Evolutionary conservation across 2,888 invertebrate genomes (phyloP).

Genomic region (Synergus japonicus): DNA sequence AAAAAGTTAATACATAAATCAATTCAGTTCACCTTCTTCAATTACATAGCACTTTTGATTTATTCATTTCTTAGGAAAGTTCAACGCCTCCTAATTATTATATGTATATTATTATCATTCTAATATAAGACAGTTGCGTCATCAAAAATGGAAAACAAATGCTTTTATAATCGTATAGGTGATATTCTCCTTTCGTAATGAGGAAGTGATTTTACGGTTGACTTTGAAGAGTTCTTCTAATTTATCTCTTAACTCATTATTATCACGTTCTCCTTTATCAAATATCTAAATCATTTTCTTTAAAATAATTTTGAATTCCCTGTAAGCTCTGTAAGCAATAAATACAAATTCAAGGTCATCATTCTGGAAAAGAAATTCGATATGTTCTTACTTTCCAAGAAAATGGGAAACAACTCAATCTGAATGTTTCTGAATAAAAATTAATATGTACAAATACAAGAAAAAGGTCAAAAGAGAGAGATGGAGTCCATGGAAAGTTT

Average conservation of each 20-base stretch:
- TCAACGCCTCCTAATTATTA: neutral
- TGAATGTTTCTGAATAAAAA: no score
- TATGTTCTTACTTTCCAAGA: neutral
- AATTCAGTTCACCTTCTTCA: constrained; percentile 7
- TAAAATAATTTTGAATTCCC: neutral
- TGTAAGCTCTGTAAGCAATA: neutral
- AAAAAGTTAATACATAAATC: neutral
- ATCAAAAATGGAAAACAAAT: neutral
- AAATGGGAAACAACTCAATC: neutral
- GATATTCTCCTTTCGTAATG: no score
- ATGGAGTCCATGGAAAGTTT: neutral
- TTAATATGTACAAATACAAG: no score
- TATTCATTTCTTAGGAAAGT: neutral
- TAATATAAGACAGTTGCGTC: neutral
- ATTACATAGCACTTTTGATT: no score
- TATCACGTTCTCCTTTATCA: neutral
- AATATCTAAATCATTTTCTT: neutral
- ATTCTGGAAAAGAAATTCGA: neutral
- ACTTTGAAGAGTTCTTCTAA: neutral
- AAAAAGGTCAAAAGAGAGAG: neutral
- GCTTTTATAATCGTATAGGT: neutral
- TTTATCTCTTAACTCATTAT: neutral
- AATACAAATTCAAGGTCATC: neutral
- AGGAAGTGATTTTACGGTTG: neutral
- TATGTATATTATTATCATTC: neutral